Evolutionary conservation across 2,113 vertebrate species (phyloP), one percentile per base, ranked within the genome.

Genomic region (Cheirogaleus medius): DNA sequence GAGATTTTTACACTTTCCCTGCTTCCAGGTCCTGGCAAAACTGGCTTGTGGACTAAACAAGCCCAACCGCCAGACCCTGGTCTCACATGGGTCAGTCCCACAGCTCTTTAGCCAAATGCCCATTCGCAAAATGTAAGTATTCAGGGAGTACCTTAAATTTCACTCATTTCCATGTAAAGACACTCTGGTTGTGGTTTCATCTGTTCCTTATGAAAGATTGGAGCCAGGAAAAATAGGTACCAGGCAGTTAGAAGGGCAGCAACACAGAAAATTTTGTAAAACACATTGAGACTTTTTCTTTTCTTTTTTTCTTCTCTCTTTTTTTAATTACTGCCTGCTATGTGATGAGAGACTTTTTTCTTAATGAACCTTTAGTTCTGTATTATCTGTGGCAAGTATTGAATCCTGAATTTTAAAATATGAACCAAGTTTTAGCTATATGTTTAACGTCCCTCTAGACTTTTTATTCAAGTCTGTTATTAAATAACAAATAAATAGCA

Each of bases 21-120:
- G 27, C 97, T 98, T 98, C 69, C 95, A 99, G 99, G 99, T 99
- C 0, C 97, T 99, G 97, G 99, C 99, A 58, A 99, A 99, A 97
- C 98, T 99, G 74, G 99, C 99, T 25, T 99, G 99, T 97, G 99
- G 99, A 56, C 97, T 99, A 91, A 99, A 99, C 98, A 99, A 99
- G 97, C 99, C 99, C 14, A 99, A 99, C 96, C 98, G 99, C 20
- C 99, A 99, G 98, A 99, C 99, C 0, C 85, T 99, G 25, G 66
- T 99, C 54, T 99, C 99, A 32, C 98, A 98, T 1, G 98, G 97
- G 11, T 99, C 99, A 0, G 99, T 99, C 77, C 94, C 99, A 0
- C 98, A 99, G 89, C 99, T 99, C 96, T 99, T 99, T 97, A 99
- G 97, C 97, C 98, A 99, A 0, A 97, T 99, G 89, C 99, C 99